Evolutionary conservation across 92 coral and sea anemone species (phyloP).

Genomic region (Heliopora coerulea): DNA sequence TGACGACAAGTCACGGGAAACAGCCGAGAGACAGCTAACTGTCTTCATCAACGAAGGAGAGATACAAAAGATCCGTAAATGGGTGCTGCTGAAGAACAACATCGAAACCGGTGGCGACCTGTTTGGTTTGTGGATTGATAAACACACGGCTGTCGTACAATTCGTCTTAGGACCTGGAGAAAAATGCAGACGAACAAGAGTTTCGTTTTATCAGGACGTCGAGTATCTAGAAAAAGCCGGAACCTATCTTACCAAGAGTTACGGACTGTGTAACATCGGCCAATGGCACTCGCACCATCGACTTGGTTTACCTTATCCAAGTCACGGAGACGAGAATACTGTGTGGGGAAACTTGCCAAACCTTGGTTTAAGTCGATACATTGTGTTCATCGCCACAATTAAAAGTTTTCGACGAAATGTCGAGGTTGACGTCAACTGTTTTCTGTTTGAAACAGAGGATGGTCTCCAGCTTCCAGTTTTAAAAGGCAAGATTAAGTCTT

Average conservation of each 20-base stretch:
- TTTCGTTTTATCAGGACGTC: conserved; percentile 76
- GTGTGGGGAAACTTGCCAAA: conserved; percentile 84
- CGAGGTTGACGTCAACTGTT: conserved; percentile 52
- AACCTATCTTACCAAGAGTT: conserved; percentile 51
- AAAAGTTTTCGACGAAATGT: not conserved
- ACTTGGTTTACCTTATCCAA: conserved; percentile 66
- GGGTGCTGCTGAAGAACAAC: conserved; percentile 55
- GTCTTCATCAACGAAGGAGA: conserved; percentile 65
- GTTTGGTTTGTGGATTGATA: conserved; percentile 81
- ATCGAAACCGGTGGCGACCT: conserved; percentile 90
- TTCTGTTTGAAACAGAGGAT: conserved; percentile 56
- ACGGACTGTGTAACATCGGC: conserved; percentile 85
- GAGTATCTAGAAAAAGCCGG: conserved; percentile 66
- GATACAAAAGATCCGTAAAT: conserved; percentile 52
- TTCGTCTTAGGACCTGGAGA: conserved; percentile 80
- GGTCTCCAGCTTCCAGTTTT: conserved; percentile 43
- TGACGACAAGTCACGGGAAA: not conserved
- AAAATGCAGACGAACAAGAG: conserved; percentile 47
- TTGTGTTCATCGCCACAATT: conserved; percentile 75
- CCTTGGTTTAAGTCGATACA: conserved; percentile 63
- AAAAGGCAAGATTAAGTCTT: conserved; percentile 15
- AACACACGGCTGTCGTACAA: conserved; percentile 70
- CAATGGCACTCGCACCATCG: conserved; percentile 91
- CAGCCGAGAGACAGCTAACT: conserved; percentile 18
- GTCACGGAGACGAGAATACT: conserved; percentile 80